Evolutionary conservation across 1,140 invertebrate species (phyloP), one percentile per base, ranked within the genome.

Genomic region (Drosophila subobscura): DNA sequence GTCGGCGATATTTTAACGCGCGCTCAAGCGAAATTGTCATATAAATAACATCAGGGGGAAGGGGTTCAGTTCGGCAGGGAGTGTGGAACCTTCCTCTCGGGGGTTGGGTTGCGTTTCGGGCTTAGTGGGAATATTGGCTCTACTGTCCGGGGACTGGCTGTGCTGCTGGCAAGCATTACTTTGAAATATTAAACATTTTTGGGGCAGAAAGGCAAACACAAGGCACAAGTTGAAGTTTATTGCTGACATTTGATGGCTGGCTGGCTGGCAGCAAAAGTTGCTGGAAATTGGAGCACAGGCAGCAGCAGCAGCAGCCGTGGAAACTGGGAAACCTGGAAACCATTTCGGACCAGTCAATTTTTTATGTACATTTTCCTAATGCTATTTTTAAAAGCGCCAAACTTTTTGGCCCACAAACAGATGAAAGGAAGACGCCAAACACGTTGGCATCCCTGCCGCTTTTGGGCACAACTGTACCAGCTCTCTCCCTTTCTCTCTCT

Each of bases 21-120:
- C 73, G 80, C 77, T 85, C 85, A 81, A 80, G 77, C 77, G 77
- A 85, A 89, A 89, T 89, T 89, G 85, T 85, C 85, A 89, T 80
- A 89, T 89, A 89, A 89, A 89, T 89, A 89, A 89, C 80, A 89
- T 65, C 41, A 71, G 45, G 49, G 49, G 51, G 40, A 53, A 58
- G 16, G 50, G 41, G 40, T 23, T 20, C 6, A 25, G 25, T 2
- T 25, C 29, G 29, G 29, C 3, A 10, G 8, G 29, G 8, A 10
- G 29, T 33, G 8, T 10, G 29, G 29, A 3, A 4, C 8, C 8
- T 12, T 37, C 33, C 22, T 27, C 25, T 14, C 5, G 37, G 20
- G 33, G 33, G 14, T 1, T 5, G 20, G 22, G 7, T 12, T 1
- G 14, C 37, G 37, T 45, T 20, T 40, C 33, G 14, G 29, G 29